A percentile compares a stretch with the other conserved stretches of the same genome.
phyloP scores from a whole-genome alignment of 2,797 vertebrate genomes.

The Halcyon leucocephala region DNA sequence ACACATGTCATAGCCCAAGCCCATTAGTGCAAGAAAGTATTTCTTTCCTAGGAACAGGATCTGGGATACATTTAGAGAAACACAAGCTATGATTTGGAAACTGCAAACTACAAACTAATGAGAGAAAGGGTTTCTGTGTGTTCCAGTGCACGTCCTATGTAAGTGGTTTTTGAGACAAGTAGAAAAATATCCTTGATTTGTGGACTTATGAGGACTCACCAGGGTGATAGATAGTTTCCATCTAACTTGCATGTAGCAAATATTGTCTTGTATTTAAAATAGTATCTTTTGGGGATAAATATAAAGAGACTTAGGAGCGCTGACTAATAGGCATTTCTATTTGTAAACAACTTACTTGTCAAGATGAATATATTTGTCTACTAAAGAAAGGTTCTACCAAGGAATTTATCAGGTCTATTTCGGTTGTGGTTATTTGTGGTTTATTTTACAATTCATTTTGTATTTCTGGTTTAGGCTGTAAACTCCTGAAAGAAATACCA shows the following conservation, averaged over 20 bases:
- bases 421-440: background rate
- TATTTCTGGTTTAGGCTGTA: background rate
- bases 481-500: background rate
- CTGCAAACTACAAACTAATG: background rate
- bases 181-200: background rate
- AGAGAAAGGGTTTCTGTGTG: background rate
- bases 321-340: background rate
- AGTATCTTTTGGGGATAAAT: background rate
- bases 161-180: background rate
- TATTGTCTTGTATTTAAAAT: background rate
- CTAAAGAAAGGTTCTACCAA: background rate
- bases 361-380: background rate
- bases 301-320: background rate
- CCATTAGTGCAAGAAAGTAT: background rate
- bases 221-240: background rate
- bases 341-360: slow-evolving; percentile 9
- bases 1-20: background rate
- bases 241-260: background rate
- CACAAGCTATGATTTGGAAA: background rate
- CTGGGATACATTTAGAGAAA: background rate
- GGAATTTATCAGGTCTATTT: background rate
- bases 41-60: background rate
- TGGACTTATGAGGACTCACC: background rate
- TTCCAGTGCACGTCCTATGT: background rate
- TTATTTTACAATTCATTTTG: background rate